phyloP scores from a whole-genome alignment of 2,888 invertebrate species.

The Oligia latruncula region DNA sequence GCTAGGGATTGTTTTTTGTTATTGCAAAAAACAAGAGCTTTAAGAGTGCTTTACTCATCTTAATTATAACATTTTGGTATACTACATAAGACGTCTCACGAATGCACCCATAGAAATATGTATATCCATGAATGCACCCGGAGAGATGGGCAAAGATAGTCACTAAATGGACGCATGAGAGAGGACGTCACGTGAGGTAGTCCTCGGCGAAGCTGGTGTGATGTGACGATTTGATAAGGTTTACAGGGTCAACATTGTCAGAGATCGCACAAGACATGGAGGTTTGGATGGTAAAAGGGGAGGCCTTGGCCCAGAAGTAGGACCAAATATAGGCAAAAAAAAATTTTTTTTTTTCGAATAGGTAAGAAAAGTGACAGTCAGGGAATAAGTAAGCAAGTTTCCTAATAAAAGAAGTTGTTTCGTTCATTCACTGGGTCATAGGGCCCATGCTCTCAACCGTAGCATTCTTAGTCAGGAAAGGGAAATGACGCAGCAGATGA shows the following conservation, averaged over 20 bases:
- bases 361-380: too few species aligned
- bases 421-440: neutral
- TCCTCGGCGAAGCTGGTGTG: too few species aligned
- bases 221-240: neutral
- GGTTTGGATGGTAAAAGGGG: too few species aligned
- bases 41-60: neutral
- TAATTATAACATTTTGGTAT: neutral
- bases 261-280: too few species aligned
- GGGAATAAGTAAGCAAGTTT: neutral
- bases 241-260: neutral
- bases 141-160: neutral
- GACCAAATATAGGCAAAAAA: too few species aligned
- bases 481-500: neutral
- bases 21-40: neutral
- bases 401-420: too few species aligned
- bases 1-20: neutral
- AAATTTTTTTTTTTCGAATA: too few species aligned
- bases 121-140: neutral
- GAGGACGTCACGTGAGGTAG: neutral
- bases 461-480: neutral
- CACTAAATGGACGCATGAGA: neutral
- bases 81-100: too few species aligned
- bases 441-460: neutral
- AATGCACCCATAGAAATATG: too few species aligned
- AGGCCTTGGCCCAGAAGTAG: too few species aligned